Evolutionary conservation across 2,888 invertebrate species (phyloP).

Genomic region (Blera fallax): DNA sequence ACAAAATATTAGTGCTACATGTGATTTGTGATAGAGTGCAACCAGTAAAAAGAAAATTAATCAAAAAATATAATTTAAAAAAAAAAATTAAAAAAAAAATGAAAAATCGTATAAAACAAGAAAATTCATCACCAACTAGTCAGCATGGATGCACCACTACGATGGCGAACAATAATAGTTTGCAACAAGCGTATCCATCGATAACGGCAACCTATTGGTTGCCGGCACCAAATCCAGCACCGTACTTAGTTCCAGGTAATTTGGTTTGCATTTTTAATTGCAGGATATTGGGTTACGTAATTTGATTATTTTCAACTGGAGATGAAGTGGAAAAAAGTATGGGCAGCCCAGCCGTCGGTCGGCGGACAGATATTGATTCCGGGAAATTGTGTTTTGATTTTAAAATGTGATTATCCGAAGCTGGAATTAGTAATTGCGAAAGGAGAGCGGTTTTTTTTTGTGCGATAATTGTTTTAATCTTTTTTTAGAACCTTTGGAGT

Average conservation of each 20-base stretch:
- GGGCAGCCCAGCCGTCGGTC: background rate
- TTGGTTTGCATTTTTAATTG: slow-evolving; percentile 76
- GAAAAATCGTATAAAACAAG: slow-evolving; percentile 75
- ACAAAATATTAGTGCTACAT: slow-evolving; percentile 14
- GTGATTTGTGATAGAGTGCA: slow-evolving; percentile 47
- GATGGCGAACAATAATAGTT: slow-evolving; percentile 58
- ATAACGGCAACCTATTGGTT: slow-evolving; percentile 93
- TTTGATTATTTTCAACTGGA: slow-evolving; percentile 36
- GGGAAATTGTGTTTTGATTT: background rate
- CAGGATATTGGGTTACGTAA: slow-evolving; percentile 67
- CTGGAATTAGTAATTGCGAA: slow-evolving; percentile 27
- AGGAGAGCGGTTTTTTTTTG: background rate
- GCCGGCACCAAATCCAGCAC: slow-evolving; percentile 89
- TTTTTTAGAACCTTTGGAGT: background rate
- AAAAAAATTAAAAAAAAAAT: slow-evolving; percentile 55
- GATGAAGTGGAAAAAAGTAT: background rate
- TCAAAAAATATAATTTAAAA: slow-evolving; percentile 6
- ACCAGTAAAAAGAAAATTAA: slow-evolving; percentile 4
- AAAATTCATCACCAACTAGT: slow-evolving; percentile 73
- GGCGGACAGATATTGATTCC: background rate
- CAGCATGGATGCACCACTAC: slow-evolving; percentile 75
- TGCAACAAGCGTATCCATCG: slow-evolving; percentile 85
- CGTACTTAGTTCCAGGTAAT: slow-evolving; percentile 93
- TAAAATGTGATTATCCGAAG: slow-evolving; percentile 2
- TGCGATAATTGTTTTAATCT: background rate